A percentile compares a stretch with the other conserved stretches of the same genome.
Conservation (phyloP, 2,113 vertebrate species). For the Malurus melanocephalus region DNA sequence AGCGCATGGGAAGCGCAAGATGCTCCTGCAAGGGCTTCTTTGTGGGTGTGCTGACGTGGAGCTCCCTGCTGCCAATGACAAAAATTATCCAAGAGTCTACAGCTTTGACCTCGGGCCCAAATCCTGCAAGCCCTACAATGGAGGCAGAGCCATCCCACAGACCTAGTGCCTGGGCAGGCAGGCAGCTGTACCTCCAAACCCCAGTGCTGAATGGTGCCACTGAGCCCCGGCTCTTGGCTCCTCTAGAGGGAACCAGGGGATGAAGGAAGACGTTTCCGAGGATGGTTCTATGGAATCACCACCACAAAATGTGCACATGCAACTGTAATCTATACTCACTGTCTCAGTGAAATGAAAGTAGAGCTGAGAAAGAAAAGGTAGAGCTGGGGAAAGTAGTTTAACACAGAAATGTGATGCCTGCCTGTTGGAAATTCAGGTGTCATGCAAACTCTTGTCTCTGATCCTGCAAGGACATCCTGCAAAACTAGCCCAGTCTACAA, state of each 20-base stretch:
- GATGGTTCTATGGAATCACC: not conserved
- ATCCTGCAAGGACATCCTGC: not conserved
- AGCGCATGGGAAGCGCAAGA: not conserved
- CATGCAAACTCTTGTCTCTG: not conserved
- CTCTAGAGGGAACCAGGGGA: fast-evolving
- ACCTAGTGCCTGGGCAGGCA: not conserved
- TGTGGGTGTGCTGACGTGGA: constrained; percentile 16
- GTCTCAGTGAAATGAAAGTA: not conserved
- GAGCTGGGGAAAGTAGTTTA: not conserved
- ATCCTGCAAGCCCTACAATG: not conserved
- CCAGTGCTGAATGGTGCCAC: fast-evolving
- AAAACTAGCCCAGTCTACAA: not conserved
- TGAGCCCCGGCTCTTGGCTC: not conserved
- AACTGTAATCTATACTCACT: fast-evolving
- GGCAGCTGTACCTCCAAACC: not conserved
- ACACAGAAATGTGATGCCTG: not conserved
- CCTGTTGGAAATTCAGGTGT: not conserved
- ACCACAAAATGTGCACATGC: fast-evolving
- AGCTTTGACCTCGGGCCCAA: not conserved
- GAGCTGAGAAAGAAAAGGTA: not conserved
- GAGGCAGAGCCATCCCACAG: not conserved
- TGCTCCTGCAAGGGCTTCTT: not conserved
- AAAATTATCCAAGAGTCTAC: not conserved
- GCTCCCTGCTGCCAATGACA: not conserved
- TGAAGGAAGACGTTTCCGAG: not conserved